Evolutionary conservation across 2,888 invertebrate species (phyloP), one percentile per base, ranked within the genome.

Genomic region (Rhingia rostrata): DNA sequence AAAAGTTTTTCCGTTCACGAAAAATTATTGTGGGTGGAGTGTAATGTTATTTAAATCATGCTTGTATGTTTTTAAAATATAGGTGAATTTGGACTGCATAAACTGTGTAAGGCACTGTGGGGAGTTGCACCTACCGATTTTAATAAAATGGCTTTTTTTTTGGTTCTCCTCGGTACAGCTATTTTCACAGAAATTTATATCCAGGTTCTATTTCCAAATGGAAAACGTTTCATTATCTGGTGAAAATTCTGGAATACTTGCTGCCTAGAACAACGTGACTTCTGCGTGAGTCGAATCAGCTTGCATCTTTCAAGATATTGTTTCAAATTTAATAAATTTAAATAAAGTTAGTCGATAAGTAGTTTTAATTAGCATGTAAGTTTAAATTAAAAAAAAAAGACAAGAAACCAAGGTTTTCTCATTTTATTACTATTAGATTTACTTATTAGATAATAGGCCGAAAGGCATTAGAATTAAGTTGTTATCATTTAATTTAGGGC

Each of bases 1-100:
- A n/a, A n/a, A n/a, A n/a, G n/a, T n/a, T n/a, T 69, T 53, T 69
- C 12, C 56, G 54, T 47, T 69, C 67, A 14, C 14, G 54, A 41
- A 32, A 69, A 7, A 66, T n/a, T 43, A 66, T 66, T 32, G 37
- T 49, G 33, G 51, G 64, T 3, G 51, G 51, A n/a, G 66, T 49
- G 6, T 9, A 66, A 14, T 66, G 43, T 14, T 4, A 2, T 66
- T 41, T 54, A 66, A 54, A 12, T 14, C n/a, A 7, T 51, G 64
- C 53, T 12, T 41, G n/a, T 30, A 66, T 3, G 14, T 12, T 32
- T 6, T 66, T 4, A 9, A 6, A 3, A 51, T 37, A 12, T n/a
- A n/a, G 53, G 66, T 12, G 30, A n/a, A n/a, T 30, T 41, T 41
- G 66, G 66, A 51, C 53, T 35, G 10, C 45, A 67, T 54, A 67